phyloP scores from a whole-genome alignment of 2,797 vertebrate genomes.

The Orientallactaga sibirica region DNA sequence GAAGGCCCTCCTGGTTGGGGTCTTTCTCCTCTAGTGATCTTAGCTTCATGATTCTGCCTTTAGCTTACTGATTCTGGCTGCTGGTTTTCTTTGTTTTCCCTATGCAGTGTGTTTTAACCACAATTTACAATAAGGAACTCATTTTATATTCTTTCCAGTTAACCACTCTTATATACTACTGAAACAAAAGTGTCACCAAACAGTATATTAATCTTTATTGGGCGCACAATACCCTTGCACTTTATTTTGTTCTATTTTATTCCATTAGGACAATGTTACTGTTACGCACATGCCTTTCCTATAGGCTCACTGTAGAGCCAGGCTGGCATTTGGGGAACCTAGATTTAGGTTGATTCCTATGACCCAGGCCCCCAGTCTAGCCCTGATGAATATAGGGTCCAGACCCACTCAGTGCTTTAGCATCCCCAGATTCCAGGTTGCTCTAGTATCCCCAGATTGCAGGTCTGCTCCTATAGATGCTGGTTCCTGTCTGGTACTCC shows the following conservation, averaged over 20 bases:
- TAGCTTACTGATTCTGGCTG: background rate
- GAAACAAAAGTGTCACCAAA: conserved; percentile 56
- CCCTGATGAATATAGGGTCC: background rate
- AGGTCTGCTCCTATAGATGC: background rate
- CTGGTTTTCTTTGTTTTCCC: background rate
- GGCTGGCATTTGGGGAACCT: background rate
- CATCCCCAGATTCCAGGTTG: background rate
- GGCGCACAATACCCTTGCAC: background rate
- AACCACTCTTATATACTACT: conserved; percentile 16
- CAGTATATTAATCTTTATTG: conserved; percentile 53
- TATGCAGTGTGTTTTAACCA: background rate
- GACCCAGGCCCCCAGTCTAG: background rate
- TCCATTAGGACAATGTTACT: background rate
- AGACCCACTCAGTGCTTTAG: background rate
- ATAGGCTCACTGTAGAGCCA: background rate
- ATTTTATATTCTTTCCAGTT: conserved; percentile 42
- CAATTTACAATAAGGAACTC: background rate
- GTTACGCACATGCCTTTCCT: background rate
- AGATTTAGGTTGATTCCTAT: background rate
- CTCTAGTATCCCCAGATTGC: background rate
- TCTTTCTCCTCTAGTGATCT: background rate
- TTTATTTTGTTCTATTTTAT: conserved; percentile 44
- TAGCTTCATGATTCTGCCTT: background rate
- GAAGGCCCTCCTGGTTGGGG: background rate
- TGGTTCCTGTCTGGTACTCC: background rate